A percentile compares a stretch with the other conserved stretches of the same genome.
Evolutionary conservation across 1,140 invertebrate species (phyloP).

Genomic region (Drosophila sp.): DNA sequence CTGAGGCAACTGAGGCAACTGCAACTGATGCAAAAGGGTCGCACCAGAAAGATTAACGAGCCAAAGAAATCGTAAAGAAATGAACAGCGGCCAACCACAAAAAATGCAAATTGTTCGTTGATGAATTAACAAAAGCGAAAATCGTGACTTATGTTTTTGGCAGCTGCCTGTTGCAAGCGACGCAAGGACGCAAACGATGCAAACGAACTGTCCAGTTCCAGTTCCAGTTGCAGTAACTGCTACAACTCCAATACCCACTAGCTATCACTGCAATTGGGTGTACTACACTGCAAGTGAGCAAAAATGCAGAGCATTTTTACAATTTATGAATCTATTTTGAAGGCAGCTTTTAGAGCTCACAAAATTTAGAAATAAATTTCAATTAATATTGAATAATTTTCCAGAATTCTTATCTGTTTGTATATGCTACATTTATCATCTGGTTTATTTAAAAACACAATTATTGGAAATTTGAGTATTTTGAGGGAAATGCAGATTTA

Average conservation of each 20-base stretch:
- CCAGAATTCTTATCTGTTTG: no score
- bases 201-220: slow-evolving; percentile 55
- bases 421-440: no score
- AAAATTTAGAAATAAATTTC: no score
- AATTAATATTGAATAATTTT: no score
- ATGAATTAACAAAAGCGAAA: slow-evolving; percentile 84
- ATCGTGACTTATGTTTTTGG: slow-evolving; percentile 84
- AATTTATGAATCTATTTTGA: no score
- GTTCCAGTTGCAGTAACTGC: slow-evolving; percentile 32
- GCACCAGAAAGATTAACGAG: slow-evolving; percentile 75
- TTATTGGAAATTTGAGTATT: no score
- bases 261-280: neutral
- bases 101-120: slow-evolving; percentile 84
- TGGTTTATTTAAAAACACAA: no score
- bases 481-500: no score
- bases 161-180: slow-evolving; percentile 68
- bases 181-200: slow-evolving; percentile 19
- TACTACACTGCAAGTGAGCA: neutral
- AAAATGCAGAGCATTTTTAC: no score
- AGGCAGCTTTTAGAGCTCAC: no score
- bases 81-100: slow-evolving; percentile 56
- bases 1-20: slow-evolving; percentile 4
- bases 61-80: slow-evolving; percentile 79
- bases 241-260: slow-evolving; percentile 32
- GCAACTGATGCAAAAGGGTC: slow-evolving; percentile 54